Evolutionary conservation across 2,113 vertebrate genomes (phyloP).

Genomic region (Microtus richardsoni): DNA sequence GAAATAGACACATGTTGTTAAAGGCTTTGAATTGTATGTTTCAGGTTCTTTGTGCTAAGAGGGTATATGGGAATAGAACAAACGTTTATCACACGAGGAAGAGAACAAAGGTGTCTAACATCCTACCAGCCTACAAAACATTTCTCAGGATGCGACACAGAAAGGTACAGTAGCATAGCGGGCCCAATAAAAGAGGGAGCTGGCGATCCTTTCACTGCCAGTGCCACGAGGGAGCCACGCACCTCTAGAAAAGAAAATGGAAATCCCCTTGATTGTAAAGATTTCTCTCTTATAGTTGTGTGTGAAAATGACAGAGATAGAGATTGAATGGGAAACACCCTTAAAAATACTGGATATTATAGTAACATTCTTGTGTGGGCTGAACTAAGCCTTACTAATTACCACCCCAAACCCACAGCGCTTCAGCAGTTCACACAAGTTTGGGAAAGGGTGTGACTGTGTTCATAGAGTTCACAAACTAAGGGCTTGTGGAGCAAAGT

Average conservation of each 20-base stretch:
- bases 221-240: background rate
- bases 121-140: background rate
- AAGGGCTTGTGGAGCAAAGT: background rate
- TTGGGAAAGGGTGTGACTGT: background rate
- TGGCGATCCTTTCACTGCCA: background rate
- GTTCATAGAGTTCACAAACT: background rate
- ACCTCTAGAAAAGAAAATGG: background rate
- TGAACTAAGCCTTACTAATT: background rate
- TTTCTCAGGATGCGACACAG: background rate
- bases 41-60: constrained; percentile 25
- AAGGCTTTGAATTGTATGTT: constrained; percentile 38
- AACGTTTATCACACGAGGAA: constrained; percentile 7
- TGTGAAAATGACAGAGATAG: background rate
- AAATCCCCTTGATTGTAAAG: background rate
- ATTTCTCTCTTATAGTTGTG: background rate
- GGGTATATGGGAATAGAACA: background rate
- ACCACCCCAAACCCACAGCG: background rate
- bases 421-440: background rate
- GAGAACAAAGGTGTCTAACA: background rate
- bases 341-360: background rate
- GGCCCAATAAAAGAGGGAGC: background rate
- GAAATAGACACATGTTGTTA: background rate
- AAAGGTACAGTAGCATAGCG: background rate
- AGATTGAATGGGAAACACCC: background rate
- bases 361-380: background rate